Conservation (phyloP, 2,797 vertebrate genomes). For the Taeniopygia guttata region DNA sequence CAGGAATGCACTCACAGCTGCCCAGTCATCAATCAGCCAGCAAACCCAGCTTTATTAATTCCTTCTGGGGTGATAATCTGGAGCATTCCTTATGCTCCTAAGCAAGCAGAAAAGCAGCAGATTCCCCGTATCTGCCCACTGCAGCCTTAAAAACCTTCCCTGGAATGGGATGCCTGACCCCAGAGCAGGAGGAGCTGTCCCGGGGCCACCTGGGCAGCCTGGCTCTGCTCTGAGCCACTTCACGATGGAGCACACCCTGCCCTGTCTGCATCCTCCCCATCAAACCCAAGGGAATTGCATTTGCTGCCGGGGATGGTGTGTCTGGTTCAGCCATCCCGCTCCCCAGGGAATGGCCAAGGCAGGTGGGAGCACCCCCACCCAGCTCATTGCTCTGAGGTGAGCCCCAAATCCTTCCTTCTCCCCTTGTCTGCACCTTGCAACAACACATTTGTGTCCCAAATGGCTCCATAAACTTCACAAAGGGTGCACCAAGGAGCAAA, state of each 20-base stretch:
- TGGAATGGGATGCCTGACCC: neutral
- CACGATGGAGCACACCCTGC: neutral
- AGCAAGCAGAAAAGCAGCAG: neutral
- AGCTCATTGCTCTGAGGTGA: neutral
- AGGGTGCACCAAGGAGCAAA: fast-evolving
- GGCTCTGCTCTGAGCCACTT: neutral
- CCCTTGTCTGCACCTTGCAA: neutral
- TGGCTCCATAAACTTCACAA: too few relatives aligned
- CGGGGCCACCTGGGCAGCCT: fast-evolving
- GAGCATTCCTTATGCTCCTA: neutral
- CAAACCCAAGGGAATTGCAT: neutral
- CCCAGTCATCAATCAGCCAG: neutral
- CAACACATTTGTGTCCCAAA: neutral
- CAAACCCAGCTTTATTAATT: neutral
- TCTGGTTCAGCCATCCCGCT: neutral
- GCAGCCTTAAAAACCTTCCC: neutral
- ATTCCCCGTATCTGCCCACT: fast-evolving
- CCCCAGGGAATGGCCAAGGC: neutral
- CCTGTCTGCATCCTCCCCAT: neutral
- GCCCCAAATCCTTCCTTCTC: neutral
- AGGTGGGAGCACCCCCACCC: fast-evolving
- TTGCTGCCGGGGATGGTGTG: neutral
- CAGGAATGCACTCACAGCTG: fast-evolving
- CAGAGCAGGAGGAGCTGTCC: neutral
- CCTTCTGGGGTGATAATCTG: neutral